Conservation (phyloP, 2,113 vertebrate species). For the Myotis davidii region DNA sequence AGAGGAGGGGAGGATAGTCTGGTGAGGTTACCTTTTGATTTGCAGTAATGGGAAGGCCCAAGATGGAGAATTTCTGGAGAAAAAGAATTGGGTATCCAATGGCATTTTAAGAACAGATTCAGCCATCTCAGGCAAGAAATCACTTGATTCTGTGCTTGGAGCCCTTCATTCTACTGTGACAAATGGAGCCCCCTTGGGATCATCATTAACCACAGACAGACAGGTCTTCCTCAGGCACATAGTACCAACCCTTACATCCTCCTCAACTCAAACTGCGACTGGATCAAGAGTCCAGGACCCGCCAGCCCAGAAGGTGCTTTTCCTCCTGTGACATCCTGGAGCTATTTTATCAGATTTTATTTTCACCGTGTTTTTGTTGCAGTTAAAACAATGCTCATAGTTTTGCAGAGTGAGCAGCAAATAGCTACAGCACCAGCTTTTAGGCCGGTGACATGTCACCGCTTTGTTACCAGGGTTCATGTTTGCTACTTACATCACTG, state of each 20-base stretch:
- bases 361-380: not conserved
- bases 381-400: not conserved
- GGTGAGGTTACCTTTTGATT: not conserved
- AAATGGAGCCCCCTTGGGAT: not conserved
- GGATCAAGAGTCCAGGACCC: not conserved
- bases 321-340: not conserved
- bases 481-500: not conserved
- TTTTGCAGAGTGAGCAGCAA: not conserved
- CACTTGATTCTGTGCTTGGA: constrained; percentile 17
- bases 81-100: not conserved
- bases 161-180: constrained; percentile 2
- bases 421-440: not conserved
- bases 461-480: not conserved
- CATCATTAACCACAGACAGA: not conserved
- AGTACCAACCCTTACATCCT: not conserved
- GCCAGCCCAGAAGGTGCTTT: not conserved
- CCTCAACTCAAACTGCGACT: not conserved
- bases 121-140: constrained; percentile 1
- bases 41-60: not conserved
- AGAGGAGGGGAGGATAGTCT: not conserved
- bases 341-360: not conserved
- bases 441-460: not conserved
- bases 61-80: constrained; percentile 2
- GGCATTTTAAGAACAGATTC: constrained; percentile 47
- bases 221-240: not conserved